Percentiles rank a stretch among this genome's conserved stretches.
Evolutionary conservation across 2,797 vertebrate genomes (phyloP).

Genomic region (Syndactyla subalaris): DNA sequence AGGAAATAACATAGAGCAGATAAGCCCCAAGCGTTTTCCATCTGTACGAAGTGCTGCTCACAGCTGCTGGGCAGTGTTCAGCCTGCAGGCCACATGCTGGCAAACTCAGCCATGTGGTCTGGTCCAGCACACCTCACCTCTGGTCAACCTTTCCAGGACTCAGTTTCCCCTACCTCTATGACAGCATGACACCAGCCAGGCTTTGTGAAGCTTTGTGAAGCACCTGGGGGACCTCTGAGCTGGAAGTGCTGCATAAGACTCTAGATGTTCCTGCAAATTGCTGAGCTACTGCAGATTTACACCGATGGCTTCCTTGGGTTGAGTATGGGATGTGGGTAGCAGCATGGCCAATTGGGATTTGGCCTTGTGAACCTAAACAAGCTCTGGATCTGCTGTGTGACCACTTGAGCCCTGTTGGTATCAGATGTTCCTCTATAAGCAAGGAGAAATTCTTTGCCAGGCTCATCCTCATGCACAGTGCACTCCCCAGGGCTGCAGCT

Average conservation of each 20-base stretch:
- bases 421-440: background rate
- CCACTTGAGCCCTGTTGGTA: background rate
- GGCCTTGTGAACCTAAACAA: background rate
- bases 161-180: background rate
- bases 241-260: background rate
- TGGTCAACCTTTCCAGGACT: background rate
- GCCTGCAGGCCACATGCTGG: background rate
- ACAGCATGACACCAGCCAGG: background rate
- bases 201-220: background rate
- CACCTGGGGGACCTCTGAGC: background rate
- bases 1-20: background rate
- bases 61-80: background rate
- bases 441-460: background rate
- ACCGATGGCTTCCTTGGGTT: background rate
- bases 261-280: background rate
- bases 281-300: background rate
- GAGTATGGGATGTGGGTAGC: background rate
- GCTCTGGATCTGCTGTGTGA: background rate
- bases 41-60: rapidly evolving
- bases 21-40: background rate
- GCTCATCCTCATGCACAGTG: background rate
- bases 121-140: background rate
- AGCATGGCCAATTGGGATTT: background rate
- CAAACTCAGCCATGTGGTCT: background rate
- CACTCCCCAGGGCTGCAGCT: background rate